Conservation (phyloP, 2,888 invertebrate species). For the Chrysolina oricalcia region DNA sequence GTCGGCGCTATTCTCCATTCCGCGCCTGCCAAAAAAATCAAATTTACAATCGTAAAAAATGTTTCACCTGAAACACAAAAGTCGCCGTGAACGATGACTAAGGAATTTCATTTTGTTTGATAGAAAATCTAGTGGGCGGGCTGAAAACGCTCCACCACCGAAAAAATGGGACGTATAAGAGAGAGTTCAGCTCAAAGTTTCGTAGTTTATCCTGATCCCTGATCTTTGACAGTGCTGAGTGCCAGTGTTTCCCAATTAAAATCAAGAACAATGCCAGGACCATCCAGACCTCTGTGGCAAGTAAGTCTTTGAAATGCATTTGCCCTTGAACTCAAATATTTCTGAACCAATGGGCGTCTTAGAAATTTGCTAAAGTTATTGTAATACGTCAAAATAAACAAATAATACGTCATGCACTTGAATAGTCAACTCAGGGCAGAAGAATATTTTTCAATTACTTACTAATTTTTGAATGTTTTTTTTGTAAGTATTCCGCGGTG, state of each 20-base stretch:
- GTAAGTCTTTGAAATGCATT: slow-evolving; percentile 66
- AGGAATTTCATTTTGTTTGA: slow-evolving; percentile 59
- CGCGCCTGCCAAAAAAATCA: slow-evolving; percentile 27
- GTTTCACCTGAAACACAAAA: slow-evolving; percentile 43
- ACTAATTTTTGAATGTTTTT: no score
- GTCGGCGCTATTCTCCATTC: neutral
- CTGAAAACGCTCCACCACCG: slow-evolving; percentile 62
- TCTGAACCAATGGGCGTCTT: neutral
- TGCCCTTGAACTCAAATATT: neutral
- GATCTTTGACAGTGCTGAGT: slow-evolving; percentile 61
- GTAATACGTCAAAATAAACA: no score
- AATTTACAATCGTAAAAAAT: slow-evolving; percentile 2
- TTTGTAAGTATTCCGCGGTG: no score
- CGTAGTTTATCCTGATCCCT: slow-evolving; percentile 61
- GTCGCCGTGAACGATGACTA: slow-evolving; percentile 55
- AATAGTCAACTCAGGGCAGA: no score
- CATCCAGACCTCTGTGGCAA: slow-evolving; percentile 81
- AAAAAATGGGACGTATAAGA: slow-evolving; percentile 67
- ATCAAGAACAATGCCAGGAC: slow-evolving; percentile 79
- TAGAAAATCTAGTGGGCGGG: slow-evolving; percentile 58
- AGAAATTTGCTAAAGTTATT: no score
- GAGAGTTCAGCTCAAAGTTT: slow-evolving; percentile 61
- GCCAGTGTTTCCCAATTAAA: slow-evolving; percentile 48
- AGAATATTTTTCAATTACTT: no score
- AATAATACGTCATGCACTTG: no score